Evolutionary conservation across 2,113 vertebrate genomes (phyloP).

Genomic region (Columba janthina): DNA sequence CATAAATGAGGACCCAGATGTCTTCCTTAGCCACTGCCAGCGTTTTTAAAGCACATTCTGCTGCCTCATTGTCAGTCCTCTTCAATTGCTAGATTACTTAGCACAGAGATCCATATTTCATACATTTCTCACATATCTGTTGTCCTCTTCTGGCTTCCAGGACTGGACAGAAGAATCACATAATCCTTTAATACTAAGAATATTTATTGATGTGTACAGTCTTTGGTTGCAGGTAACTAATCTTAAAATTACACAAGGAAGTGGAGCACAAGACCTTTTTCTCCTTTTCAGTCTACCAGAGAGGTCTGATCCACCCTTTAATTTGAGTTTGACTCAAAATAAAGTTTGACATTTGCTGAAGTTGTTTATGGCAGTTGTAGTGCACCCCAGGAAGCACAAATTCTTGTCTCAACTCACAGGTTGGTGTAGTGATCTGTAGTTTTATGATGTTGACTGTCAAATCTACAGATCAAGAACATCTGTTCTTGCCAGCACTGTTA

Average conservation of each 20-base stretch:
- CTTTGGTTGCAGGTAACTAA: neutral
- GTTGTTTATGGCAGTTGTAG: neutral
- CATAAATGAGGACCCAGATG: neutral
- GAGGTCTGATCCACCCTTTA: neutral
- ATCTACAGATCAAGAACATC: neutral
- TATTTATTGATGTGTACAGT: neutral
- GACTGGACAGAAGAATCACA: neutral
- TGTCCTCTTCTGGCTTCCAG: neutral
- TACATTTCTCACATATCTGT: neutral
- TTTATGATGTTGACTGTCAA: slow-evolving; percentile 16
- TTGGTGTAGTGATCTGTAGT: neutral
- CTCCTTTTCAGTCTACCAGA: neutral
- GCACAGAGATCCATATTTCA: neutral
- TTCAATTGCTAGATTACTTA: neutral
- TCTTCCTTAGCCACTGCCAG: neutral
- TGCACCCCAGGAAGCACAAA: neutral
- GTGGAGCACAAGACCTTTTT: neutral
- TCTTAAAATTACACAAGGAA: neutral
- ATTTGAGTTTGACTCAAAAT: neutral
- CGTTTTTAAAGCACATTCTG: neutral
- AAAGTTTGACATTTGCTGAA: neutral
- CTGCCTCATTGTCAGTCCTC: neutral
- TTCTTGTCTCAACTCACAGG: neutral
- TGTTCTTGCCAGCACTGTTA: neutral
- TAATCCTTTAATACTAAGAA: neutral